These are phyloP conservation scores for Dynastes maya DNA, from an alignment of 2,888 invertebrate genomes.

Conservation along the genomic window DNA sequence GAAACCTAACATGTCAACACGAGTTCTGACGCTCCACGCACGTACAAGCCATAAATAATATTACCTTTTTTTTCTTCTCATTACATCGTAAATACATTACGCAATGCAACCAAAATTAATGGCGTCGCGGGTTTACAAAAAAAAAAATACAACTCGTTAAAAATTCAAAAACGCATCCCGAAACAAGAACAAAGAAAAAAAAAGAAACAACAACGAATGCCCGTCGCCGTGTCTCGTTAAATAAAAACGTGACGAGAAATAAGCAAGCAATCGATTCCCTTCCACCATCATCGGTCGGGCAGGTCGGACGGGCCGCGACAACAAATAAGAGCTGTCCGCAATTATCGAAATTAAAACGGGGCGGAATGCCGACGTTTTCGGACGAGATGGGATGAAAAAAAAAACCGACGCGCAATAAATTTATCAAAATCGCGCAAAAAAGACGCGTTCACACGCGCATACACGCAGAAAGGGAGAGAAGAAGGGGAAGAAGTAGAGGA, in stretches of 20 bases:
- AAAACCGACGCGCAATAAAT: conserved; percentile 16
- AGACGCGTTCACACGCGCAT: background rate
- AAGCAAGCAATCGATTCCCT: conserved; percentile 16
- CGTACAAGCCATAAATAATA: conserved; percentile 3
- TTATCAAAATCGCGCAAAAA: conserved; percentile 10
- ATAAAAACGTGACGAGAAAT: conserved; percentile 34
- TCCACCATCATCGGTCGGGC: background rate
- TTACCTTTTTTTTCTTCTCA: background rate
- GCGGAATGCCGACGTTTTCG: conserved; percentile 7
- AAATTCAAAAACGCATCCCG: conserved; percentile 5
- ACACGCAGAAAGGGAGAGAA: background rate
- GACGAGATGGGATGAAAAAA: background rate
- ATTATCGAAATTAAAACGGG: conserved; percentile 30
- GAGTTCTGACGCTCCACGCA: background rate
- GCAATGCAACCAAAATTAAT: background rate
- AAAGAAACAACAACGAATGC: background rate
- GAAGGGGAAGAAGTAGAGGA: background rate
- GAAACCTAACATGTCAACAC: too few relatives aligned
- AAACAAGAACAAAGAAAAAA: too few relatives aligned
- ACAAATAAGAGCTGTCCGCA: conserved; percentile 22
- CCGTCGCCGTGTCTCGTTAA: conserved; percentile 20
- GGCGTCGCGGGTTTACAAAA: background rate
- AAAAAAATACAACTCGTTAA: background rate
- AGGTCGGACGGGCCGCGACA: background rate
- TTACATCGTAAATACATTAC: conserved; percentile 3